Base-by-base conservation (phyloP, 2,888 invertebrate species). In the Xestoiulus laeticollis region DNA sequence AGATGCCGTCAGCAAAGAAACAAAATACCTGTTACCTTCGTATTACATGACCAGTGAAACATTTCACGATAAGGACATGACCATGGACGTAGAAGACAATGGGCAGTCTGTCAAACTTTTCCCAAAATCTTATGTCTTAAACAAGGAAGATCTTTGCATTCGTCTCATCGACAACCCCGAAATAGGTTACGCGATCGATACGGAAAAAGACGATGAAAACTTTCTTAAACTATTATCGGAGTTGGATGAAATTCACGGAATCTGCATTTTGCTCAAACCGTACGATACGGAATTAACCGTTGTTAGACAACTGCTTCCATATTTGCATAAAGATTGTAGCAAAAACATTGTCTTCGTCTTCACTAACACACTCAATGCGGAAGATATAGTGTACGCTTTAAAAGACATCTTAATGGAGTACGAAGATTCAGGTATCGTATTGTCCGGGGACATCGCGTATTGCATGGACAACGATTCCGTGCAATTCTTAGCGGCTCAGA, bases 91-190 rank as follows among this genome's bases (percentile, higher is more conserved):
- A 16, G 16, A 48, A 1, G 2, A 16, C 48, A 3, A 48, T 48
- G 48, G 48, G 5, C 68, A 85, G 30, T 86, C 88, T 10, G 59
- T 38, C 6, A 88, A 86, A 1, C 83, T 53, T 4, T 30, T 43
- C 0, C 33, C 44, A 30, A 88, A 86, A 38, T 59, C 48, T 8
- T 86, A 88, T 38, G 43, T 32, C 1, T 87, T 88, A 19, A 19
- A 16, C 2, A 16, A 22, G 22, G 78, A 84, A 8, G 84, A 88
- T 16, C 33, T 22, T 22, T 14, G n/a, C 5, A 16, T 89, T 19
- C 88, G 89, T 0, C 84, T 90, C 53, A 90, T 90, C 84, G 90
- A 90, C 87, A 90, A 90, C 3, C 90, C 90, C 12, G 90, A 90
- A 4, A 88, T 90, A 12, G 90, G 89, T 19, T 90, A 90, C 85